Base-by-base conservation (phyloP, 2,888 invertebrate species). In the Monoplex corrugatus region DNA sequence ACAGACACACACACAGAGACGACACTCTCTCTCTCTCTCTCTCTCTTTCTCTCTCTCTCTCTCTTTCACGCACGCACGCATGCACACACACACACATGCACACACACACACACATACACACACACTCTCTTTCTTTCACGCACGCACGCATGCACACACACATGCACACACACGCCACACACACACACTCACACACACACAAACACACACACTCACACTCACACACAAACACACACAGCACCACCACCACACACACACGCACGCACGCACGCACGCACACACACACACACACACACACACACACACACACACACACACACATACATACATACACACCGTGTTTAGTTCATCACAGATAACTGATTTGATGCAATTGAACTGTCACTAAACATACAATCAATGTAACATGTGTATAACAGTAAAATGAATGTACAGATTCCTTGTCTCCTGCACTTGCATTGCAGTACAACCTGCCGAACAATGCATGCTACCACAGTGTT, bases 271-370 rank as follows among this genome's bases (percentile, higher is more conserved):
- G 23, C 75, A 38, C 23, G 23, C 35, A 57, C 57, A 57, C 57
- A 57, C 57, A 57, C 44, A 44, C 82, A 40, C 44, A 44, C 82
- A 44, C 44, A 40, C 82, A 40, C 44, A 82, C 82, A 40, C 82
- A n/a, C n/a, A 82, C 43, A 40, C n/a, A 40, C 82, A 35, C 35
- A 43, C n/a, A 38, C 40, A 78, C 40, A 78, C 40, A 78, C 35
- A 78, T n/a, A 35, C 50, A 84, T 28, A 84, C 44, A 86, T 40
- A 13, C 82, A 40, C n/a, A 6, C 2, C n/a, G n/a, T n/a, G n/a
- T n/a, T n/a, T n/a, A n/a, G n/a, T n/a, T n/a, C n/a, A n/a, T n/a
- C n/a, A n/a, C n/a, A n/a, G n/a, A n/a, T n/a, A n/a, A n/a, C n/a
- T n/a, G n/a, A n/a, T n/a, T n/a, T n/a, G n/a, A n/a, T n/a, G n/a